Percentiles rank a stretch among this genome's conserved stretches.
These are phyloP conservation scores for Pundamilia nyererei DNA, from an alignment of 2,113 vertebrate genomes.

Conservation along the genomic window DNA sequence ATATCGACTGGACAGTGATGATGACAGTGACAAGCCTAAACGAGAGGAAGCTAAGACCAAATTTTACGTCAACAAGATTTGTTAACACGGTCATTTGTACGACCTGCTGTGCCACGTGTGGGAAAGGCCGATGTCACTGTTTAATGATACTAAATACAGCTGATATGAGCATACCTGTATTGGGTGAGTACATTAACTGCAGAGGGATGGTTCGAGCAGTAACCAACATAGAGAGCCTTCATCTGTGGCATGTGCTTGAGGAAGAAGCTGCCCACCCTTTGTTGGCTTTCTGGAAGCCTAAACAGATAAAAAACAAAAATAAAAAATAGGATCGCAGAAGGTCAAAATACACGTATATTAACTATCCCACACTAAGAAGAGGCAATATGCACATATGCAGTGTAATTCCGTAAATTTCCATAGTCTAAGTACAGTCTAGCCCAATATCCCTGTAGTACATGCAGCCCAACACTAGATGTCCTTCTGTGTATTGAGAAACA, in stretches of 20 bases:
- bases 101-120: not conserved
- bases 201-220: conserved; percentile 97
- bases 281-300: conserved; percentile 91
- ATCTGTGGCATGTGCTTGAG: conserved; percentile 92
- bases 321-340: not conserved
- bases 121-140: not conserved
- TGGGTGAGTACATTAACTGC: conserved; percentile 92
- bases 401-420: not conserved
- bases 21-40: not conserved
- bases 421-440: not conserved
- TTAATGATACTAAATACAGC: not conserved
- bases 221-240: conserved; percentile 85
- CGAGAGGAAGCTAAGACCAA: not conserved
- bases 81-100: not conserved
- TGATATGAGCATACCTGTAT: conserved; percentile 75
- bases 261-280: conserved; percentile 92
- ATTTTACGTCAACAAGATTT: not conserved
- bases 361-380: not conserved
- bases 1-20: not conserved
- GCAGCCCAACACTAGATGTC: conserved; percentile 41
- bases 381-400: no score
- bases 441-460: not conserved
- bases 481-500: conserved; percentile 11
- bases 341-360: not conserved
- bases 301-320: not conserved